phyloP scores from a whole-genome alignment of 53 echinoderm and acorn worm genomes.

The Paracentrotus lividus region DNA sequence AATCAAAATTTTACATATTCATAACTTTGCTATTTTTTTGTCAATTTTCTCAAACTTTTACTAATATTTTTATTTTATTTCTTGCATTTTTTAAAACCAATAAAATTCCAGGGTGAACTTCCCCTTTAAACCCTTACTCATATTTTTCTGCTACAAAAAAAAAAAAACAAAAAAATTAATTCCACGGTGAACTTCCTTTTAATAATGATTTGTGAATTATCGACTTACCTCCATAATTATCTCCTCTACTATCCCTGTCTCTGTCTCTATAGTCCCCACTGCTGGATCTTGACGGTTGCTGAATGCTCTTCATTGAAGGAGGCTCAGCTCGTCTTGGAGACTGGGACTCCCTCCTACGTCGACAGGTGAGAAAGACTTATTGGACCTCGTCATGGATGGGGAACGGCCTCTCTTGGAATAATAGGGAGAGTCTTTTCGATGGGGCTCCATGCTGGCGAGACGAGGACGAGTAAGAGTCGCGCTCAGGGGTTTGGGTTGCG shows the following conservation, averaged over 20 bases:
- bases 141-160: no score
- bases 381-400: constrained; percentile 70
- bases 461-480: constrained; percentile 37
- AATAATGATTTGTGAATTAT: no score
- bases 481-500: constrained; percentile 15
- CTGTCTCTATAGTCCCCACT: constrained; percentile 61
- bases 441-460: constrained; percentile 53
- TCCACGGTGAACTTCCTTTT: no score
- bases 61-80: no score
- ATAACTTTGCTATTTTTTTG: no score
- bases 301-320: constrained; percentile 23
- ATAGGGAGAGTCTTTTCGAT: constrained; percentile 57
- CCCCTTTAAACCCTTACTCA: no score
- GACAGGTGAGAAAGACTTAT: constrained; percentile 68
- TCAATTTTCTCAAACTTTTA: no score
- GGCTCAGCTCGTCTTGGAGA: constrained; percentile 70
- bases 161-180: no score
- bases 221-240: constrained; percentile 67
- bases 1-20: no score
- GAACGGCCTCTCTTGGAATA: constrained; percentile 69
- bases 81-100: no score
- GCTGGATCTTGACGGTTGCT: constrained; percentile 54
- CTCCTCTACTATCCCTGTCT: constrained; percentile 47
- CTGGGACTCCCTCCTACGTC: constrained; percentile 62
- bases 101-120: no score